phyloP scores from a whole-genome alignment of 2,888 invertebrate species.

The Monochamus alternatus region DNA sequence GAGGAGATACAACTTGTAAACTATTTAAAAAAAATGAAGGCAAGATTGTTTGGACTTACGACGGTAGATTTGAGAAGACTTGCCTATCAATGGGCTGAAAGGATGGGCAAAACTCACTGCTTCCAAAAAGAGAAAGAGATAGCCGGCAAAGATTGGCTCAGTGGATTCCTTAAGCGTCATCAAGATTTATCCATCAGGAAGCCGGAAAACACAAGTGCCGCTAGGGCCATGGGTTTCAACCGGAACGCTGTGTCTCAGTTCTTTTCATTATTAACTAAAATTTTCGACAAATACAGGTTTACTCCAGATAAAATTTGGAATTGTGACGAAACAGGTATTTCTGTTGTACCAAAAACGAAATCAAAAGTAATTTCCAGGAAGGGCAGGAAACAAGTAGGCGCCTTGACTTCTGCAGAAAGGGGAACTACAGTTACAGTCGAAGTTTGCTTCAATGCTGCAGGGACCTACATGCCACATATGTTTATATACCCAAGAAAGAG shows the following conservation, averaged over 20 bases:
- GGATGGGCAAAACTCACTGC: constrained; percentile 15
- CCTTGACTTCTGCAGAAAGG: constrained; percentile 45
- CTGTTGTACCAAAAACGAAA: constrained; percentile 54
- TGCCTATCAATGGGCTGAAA: constrained; percentile 16
- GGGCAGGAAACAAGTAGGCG: constrained; percentile 54
- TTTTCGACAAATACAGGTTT: constrained; percentile 57
- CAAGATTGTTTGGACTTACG: constrained; percentile 18
- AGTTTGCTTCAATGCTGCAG: constrained; percentile 54
- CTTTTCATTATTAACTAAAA: constrained; percentile 50
- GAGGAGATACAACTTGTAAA: constrained; percentile 12
- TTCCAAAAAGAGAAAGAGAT: constrained; percentile 32
- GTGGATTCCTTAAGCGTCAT: constrained; percentile 72
- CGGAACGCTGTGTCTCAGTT: constrained; percentile 53
- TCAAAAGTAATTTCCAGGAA: constrained; percentile 52
- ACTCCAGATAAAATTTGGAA: constrained; percentile 54
- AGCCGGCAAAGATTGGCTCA: constrained; percentile 40
- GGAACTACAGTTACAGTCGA: constrained; percentile 53
- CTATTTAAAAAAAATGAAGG: constrained; percentile 9
- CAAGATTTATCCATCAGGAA: constrained; percentile 21
- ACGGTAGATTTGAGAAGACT: constrained; percentile 22
- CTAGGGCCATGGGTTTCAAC: constrained; percentile 62
- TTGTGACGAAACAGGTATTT: constrained; percentile 62
- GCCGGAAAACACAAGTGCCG: constrained; percentile 56
- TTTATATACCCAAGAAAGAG: constrained; percentile 34
- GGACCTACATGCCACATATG: constrained; percentile 50